Evolutionary conservation across 2,113 vertebrate genomes (phyloP), one percentile per base, ranked within the genome.

Genomic region (Xenotilapia flavipinnis): DNA sequence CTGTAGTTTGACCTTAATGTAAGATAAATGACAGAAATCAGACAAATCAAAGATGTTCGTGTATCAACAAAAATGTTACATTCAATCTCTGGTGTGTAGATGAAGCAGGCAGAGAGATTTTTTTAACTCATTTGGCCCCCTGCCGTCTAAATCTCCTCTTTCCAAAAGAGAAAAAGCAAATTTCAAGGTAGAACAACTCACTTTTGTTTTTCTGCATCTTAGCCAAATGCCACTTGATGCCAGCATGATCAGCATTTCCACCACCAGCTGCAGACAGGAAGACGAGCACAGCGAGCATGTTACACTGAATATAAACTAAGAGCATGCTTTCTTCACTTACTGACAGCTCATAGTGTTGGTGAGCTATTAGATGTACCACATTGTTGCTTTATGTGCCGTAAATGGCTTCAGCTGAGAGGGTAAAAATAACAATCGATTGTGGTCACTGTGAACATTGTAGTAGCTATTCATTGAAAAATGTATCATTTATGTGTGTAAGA

Each of bases 211-310:
- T 82, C 38, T 77, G 26, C 81, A 36, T 68, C 77, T 82, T 60
- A 75, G 77, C 82, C 86, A 83, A 86, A 83, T 85, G 85, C 80
- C 49, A 68, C 87, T 88, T 81, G 31, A 65, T 65, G 60, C 60
- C 60, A 90, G 56, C 82, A n/a, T 73, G 80, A 89, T 83, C 80
- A 82, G 53, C 81, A 19, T 55, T 70, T 89, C 82, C 80, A 53
- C 54, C 6, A 9, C 84, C 80, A 85, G 91, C 82, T 83, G 86
- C 89, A 86, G 23, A 83, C 83, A 55, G 55, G 68, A 45, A 73
- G 62, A 79, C 82, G 31, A 87, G 81, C 84, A 81, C 73, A 54
- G 81, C 26, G 53, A 87, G 53, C 3, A 75, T 79, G 86, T 88
- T 81, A 84, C 62, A 21, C 40, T 10, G 33, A n/a, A 87, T 83